Evolutionary conservation across 2,888 invertebrate species (phyloP).

Genomic region (Sesia apiformis): DNA sequence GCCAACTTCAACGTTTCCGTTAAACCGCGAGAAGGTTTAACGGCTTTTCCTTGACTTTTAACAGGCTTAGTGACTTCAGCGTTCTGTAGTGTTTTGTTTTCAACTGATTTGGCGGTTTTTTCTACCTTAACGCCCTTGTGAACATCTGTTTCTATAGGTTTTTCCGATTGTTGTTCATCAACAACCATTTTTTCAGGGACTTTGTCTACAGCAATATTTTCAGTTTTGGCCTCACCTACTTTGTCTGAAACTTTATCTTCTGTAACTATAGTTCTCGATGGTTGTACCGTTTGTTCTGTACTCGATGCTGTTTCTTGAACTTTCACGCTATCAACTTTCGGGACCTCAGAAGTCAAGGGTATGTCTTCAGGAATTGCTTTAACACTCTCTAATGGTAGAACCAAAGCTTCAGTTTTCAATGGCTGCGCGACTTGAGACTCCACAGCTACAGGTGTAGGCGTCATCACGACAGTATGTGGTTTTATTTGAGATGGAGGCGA

Average conservation of each 20-base stretch:
- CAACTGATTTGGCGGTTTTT: constrained; percentile 9
- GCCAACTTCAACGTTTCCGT: background rate
- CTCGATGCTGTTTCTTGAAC: constrained; percentile 1
- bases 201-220: constrained; percentile 1
- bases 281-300: constrained; percentile 2
- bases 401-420: constrained; percentile 42
- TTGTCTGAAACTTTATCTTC: background rate
- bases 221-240: background rate
- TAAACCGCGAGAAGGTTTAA: background rate
- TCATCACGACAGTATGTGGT: constrained; percentile 34
- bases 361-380: constrained; percentile 38
- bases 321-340: constrained; percentile 14
- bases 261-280: background rate
- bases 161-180: constrained; percentile 7
- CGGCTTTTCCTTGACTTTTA: constrained; percentile 19
- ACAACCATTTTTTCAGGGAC: constrained; percentile 1
- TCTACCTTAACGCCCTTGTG: background rate
- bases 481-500: constrained; percentile 37
- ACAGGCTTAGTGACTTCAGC: constrained; percentile 14
- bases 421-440: constrained; percentile 44
- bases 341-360: constrained; percentile 30
- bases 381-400: constrained; percentile 42
- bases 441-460: constrained; percentile 20
- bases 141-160: constrained; percentile 4
- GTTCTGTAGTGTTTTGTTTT: constrained; percentile 8